A percentile compares a stretch with the other conserved stretches of the same genome.
Evolutionary conservation across 2,888 invertebrate genomes (phyloP).

Genomic region (Automeris io): DNA sequence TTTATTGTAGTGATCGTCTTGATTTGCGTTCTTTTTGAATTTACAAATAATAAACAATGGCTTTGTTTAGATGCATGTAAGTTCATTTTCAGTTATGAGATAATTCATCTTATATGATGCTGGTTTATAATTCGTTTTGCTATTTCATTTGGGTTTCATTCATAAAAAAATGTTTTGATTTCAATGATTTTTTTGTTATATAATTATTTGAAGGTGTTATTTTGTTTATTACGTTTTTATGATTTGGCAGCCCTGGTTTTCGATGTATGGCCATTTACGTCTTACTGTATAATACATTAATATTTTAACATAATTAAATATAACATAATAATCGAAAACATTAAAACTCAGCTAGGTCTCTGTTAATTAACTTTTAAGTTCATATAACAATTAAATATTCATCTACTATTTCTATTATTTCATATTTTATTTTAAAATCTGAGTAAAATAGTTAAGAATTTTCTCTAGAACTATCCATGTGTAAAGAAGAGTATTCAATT

Average conservation of each 20-base stretch:
- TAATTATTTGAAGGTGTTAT: slow-evolving; percentile 10
- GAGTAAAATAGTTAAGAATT: too few relatives aligned
- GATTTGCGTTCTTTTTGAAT: slow-evolving; percentile 65
- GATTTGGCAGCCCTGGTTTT: background rate
- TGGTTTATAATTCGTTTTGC: slow-evolving; percentile 24
- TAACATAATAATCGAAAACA: too few relatives aligned
- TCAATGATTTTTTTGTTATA: slow-evolving; percentile 11
- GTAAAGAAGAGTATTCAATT: too few relatives aligned
- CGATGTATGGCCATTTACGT: background rate
- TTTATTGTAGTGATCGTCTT: slow-evolving; percentile 52
- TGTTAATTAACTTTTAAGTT: too few relatives aligned
- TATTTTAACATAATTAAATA: too few relatives aligned
- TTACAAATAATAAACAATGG: slow-evolving; percentile 37
- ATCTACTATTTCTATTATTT: too few relatives aligned
- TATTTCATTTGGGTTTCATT: slow-evolving; percentile 15
- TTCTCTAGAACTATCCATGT: too few relatives aligned
- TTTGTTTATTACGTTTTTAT: too few relatives aligned
- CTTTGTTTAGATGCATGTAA: slow-evolving; percentile 55
- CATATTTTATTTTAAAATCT: too few relatives aligned
- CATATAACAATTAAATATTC: too few relatives aligned
- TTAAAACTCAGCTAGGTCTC: too few relatives aligned
- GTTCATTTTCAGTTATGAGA: slow-evolving; percentile 27
- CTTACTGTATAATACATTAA: too few relatives aligned
- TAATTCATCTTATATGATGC: slow-evolving; percentile 4
- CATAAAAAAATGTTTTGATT: slow-evolving; percentile 13